Evolutionary conservation across 2,888 invertebrate species (phyloP).

Genomic region (Caenorhabditis sinica): DNA sequence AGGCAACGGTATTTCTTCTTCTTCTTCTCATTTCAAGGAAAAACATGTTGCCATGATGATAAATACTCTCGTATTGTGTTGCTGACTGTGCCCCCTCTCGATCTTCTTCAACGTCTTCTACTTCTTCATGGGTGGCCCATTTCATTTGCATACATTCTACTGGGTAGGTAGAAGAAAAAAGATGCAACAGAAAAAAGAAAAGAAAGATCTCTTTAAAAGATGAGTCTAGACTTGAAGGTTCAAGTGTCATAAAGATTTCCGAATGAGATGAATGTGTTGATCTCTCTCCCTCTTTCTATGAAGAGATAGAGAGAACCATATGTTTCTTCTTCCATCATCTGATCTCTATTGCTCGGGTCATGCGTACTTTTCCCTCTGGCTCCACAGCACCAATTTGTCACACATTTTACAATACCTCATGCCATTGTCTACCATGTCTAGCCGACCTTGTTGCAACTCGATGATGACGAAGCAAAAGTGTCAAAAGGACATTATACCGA

Average conservation of each 20-base stretch:
- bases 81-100: not conserved
- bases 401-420: constrained; percentile 47
- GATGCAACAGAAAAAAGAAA: constrained; percentile 6
- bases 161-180: not conserved
- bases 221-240: constrained; percentile 31
- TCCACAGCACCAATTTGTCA: constrained; percentile 3
- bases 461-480: constrained; percentile 29
- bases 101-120: constrained; percentile 16
- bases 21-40: not conserved
- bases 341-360: constrained; percentile 18
- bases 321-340: not conserved
- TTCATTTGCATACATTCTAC: constrained; percentile 43
- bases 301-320: too few species aligned
- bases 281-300: not conserved
- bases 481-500: constrained; percentile 40
- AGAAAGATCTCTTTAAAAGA: constrained; percentile 14
- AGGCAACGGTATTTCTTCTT: constrained; percentile 4
- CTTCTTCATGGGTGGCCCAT: constrained; percentile 44
- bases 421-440: not conserved
- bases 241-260: constrained; percentile 38
- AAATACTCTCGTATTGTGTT: constrained; percentile 49
- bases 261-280: constrained; percentile 17
- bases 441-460: not conserved
- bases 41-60: constrained; percentile 55
- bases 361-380: constrained; percentile 24